Conservation (phyloP, 2,113 vertebrate species). For the Anarrhichthys ocellatus region DNA sequence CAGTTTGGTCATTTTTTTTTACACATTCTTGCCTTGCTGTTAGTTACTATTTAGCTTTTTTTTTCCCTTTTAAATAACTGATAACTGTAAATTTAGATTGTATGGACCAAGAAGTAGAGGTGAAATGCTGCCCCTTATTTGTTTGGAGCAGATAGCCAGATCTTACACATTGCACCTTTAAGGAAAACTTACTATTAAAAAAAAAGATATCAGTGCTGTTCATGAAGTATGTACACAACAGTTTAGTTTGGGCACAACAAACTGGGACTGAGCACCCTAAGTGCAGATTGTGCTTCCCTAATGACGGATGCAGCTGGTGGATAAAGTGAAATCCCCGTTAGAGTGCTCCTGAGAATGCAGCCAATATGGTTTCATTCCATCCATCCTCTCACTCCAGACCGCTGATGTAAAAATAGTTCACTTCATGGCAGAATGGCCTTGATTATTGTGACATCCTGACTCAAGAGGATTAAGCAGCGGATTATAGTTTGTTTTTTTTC, state of each 20-base stretch:
- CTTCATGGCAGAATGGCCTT: slow-evolving; percentile 43
- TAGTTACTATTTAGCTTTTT: no score
- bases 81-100: neutral
- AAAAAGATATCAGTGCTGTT: neutral
- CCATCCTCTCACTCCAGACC: neutral
- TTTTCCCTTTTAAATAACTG: neutral
- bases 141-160: neutral
- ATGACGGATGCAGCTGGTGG: slow-evolving; percentile 1
- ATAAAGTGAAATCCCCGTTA: slow-evolving; percentile 25
- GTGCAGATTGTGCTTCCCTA: slow-evolving; percentile 16
- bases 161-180: neutral
- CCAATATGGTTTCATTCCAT: slow-evolving; percentile 17
- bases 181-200: neutral
- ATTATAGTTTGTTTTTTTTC: slow-evolving; percentile 50
- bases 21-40: neutral
- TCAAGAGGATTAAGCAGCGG: slow-evolving; percentile 64
- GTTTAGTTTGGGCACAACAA: neutral
- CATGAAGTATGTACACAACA: neutral
- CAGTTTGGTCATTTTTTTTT: neutral
- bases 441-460: slow-evolving; percentile 54
- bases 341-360: slow-evolving; percentile 29
- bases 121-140: neutral
- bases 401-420: slow-evolving; percentile 53
- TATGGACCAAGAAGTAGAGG: neutral
- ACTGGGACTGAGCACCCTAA: neutral